phyloP scores from a whole-genome alignment of 2,113 vertebrate species.

The Tonatia bakeri region DNA sequence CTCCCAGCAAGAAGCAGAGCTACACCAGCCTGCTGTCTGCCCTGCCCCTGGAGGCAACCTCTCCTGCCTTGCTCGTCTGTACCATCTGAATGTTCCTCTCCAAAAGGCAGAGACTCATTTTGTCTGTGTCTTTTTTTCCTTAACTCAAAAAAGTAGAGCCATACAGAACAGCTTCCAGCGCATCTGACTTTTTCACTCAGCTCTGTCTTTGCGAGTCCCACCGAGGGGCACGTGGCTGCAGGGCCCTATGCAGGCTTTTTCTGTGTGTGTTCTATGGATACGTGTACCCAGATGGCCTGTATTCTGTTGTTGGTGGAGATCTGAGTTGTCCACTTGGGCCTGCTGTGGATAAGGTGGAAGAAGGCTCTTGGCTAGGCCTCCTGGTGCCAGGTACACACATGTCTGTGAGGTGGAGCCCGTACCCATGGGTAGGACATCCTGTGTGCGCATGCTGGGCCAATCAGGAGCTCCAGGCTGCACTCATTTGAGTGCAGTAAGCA shows the following conservation, averaged over 20 bases:
- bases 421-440: background rate
- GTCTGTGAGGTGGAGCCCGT: background rate
- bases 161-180: background rate
- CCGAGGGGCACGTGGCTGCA: accelerated
- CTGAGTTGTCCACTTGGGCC: background rate
- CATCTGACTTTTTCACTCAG: background rate
- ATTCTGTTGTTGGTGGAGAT: background rate
- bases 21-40: background rate
- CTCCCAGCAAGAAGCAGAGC: background rate
- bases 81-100: background rate
- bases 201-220: background rate
- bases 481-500: background rate
- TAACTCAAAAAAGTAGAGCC: background rate
- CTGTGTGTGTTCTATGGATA: accelerated
- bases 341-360: background rate
- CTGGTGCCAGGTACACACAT: accelerated
- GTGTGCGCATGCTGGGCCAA: accelerated
- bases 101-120: background rate
- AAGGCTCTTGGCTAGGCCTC: background rate
- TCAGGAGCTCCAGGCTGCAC: background rate
- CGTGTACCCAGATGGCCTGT: accelerated
- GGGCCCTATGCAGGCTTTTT: background rate
- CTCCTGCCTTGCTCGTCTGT: background rate
- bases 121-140: background rate
- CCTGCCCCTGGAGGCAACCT: background rate